Evolutionary conservation across 2,888 invertebrate species (phyloP).

Genomic region (Chymomyza fuscimana): DNA sequence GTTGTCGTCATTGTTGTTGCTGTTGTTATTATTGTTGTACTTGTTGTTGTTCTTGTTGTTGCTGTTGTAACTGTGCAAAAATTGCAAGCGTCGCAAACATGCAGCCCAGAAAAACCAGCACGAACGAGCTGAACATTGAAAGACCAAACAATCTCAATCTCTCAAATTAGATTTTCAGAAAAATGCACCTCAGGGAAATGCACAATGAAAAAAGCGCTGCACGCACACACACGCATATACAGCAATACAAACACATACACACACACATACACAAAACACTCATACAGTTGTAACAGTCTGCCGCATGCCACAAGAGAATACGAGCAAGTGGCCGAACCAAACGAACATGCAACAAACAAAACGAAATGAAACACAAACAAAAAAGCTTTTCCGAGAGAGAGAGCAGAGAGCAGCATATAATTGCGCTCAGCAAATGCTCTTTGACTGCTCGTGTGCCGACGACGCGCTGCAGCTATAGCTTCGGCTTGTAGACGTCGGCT

Average conservation of each 20-base stretch:
- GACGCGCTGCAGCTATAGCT: conserved; percentile 3
- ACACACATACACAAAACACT: not conserved
- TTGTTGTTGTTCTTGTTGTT: conserved; percentile 16
- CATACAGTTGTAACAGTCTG: conserved; percentile 7
- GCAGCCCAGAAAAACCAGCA: conserved; percentile 36
- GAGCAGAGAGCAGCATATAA: too few species aligned
- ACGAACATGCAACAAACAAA: conserved; percentile 6
- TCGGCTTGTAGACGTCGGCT: conserved; percentile 13
- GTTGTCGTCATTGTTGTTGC: conserved; percentile 9
- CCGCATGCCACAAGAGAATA: conserved; percentile 22
- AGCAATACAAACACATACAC: conserved; percentile 16
- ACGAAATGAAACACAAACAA: not conserved
- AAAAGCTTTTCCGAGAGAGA: conserved; percentile 4
- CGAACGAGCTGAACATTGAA: conserved; percentile 62
- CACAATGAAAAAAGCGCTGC: conserved; percentile 71
- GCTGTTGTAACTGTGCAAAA: conserved; percentile 44
- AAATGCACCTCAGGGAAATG: conserved; percentile 78
- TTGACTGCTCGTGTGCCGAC: not conserved
- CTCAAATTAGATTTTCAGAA: conserved; percentile 78
- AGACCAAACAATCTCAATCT: conserved; percentile 75
- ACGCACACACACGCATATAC: conserved; percentile 39
- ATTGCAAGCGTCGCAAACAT: conserved; percentile 62
- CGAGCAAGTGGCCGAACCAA: conserved; percentile 17
- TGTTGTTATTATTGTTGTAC: not conserved
- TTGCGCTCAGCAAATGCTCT: not conserved